These are phyloP conservation scores for Pygocentrus nattereri DNA, from an alignment of 2,797 vertebrate genomes.

Conservation along the genomic window DNA sequence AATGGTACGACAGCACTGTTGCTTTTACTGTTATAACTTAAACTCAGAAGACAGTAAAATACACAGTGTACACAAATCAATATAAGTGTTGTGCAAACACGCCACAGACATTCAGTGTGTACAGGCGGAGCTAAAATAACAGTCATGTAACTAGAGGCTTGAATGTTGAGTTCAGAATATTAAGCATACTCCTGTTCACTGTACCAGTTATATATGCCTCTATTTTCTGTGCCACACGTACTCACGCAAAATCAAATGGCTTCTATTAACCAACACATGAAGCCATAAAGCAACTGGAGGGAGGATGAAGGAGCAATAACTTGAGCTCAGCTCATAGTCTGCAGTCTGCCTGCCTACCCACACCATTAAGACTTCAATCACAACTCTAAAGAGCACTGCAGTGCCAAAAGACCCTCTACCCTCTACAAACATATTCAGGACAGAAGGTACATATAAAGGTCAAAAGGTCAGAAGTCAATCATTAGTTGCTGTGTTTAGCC, in stretches of 20 bases:
- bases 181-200: slow-evolving; percentile 9
- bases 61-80: slow-evolving; percentile 12
- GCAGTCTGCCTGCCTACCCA: background rate
- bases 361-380: slow-evolving; percentile 1
- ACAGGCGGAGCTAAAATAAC: background rate
- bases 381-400: background rate
- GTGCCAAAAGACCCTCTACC: background rate
- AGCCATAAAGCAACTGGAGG: slow-evolving; percentile 32
- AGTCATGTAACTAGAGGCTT: background rate
- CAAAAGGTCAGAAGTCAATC: background rate
- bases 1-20: slow-evolving; percentile 2
- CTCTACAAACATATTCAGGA: background rate
- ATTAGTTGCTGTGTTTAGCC: background rate
- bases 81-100: slow-evolving; percentile 1
- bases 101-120: background rate
- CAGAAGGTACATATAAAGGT: background rate
- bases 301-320: background rate
- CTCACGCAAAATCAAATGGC: background rate
- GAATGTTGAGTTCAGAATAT: background rate
- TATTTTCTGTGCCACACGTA: background rate
- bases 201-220: background rate
- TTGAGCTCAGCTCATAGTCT: background rate
- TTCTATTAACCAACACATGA: background rate
- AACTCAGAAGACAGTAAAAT: slow-evolving; percentile 12
- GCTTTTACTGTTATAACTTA: slow-evolving; percentile 1